A percentile compares a stretch with the other conserved stretches of the same genome.
Conservation (phyloP, 2,888 invertebrate genomes). For the Parnassius glacialis region DNA sequence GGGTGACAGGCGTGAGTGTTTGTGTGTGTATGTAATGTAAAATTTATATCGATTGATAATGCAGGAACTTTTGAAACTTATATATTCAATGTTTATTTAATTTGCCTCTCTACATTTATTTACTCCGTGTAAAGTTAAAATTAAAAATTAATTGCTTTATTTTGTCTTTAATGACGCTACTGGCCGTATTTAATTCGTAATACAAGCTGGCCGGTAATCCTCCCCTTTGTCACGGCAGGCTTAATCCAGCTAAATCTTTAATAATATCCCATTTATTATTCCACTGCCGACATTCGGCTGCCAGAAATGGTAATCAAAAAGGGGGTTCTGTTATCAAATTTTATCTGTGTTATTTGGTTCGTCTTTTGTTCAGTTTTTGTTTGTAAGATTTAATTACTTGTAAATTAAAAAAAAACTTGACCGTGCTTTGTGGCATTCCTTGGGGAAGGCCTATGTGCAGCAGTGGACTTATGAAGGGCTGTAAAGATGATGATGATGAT, state of each 20-base stretch:
- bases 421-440: no score
- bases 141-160: conserved; percentile 23
- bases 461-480: no score
- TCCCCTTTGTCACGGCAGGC: conserved; percentile 22
- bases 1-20: no score
- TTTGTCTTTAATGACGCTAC: conserved; percentile 22
- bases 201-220: conserved; percentile 22
- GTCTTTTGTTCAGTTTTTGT: background rate
- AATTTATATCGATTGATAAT: no score
- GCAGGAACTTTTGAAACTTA: no score
- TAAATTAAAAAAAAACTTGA: background rate
- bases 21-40: no score
- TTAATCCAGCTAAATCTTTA: conserved; percentile 27
- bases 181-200: conserved; percentile 22
- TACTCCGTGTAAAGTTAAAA: conserved; percentile 1
- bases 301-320: conserved; percentile 4
- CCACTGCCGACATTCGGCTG: conserved; percentile 3
- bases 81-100: background rate
- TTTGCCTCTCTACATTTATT: conserved; percentile 1
- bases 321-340: conserved; percentile 16
- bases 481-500: no score
- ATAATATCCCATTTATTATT: conserved; percentile 27
- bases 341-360: conserved; percentile 3
- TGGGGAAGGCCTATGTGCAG: no score
- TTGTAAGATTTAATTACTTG: background rate